Base-by-base conservation (phyloP, 2,797 vertebrate species). In the Meda fulgida region DNA sequence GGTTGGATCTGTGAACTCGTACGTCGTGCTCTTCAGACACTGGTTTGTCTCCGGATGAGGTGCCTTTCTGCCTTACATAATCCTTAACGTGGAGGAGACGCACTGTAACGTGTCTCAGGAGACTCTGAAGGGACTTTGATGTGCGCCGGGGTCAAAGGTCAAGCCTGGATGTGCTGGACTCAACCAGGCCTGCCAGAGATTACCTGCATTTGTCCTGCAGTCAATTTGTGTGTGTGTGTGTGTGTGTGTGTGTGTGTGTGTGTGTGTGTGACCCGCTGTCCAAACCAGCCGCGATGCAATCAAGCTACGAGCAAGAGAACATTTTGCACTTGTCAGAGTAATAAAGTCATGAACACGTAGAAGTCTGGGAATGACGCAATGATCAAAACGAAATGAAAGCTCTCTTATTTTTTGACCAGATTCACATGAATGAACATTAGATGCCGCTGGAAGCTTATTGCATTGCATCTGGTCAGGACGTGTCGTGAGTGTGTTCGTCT, bases 81-180 rank as follows among this genome's bases (percentile, higher is more conserved):
- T 31, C 5, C 66, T 75, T 31, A 51, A 53, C 19, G 3, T 58
- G 29, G 65, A 81, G 65, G 72, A 78, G 83, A 78, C 78, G 18
- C 55, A 10, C 46, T 77, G 88, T 88, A 79, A 84, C 83, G 82
- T 88, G 86, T 90, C 90, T 82, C 85, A 29, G 83, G 73, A 81
- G 86, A 85, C 72, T 19, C 48, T 73, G 67, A 83, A 81, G 89
- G 80, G 60, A 26, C 31, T 65, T 31, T 38, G 55, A 81, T 51
- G 73, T 70, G 29, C 19, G 40, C 11, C 31, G 29, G 38, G 84
- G 66, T 81, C 46, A 63, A 48, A 71, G n/a, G 36, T 81, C 89
- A 84, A 89, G 88, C 89, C 85, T 48, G 84, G 89, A 93, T 93
- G 90, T 93, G 94, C 94, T 94, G 94, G 93, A 93, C 88, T 87